phyloP scores from a whole-genome alignment of 2,888 invertebrate genomes.

The Iselma pallidipennis region DNA sequence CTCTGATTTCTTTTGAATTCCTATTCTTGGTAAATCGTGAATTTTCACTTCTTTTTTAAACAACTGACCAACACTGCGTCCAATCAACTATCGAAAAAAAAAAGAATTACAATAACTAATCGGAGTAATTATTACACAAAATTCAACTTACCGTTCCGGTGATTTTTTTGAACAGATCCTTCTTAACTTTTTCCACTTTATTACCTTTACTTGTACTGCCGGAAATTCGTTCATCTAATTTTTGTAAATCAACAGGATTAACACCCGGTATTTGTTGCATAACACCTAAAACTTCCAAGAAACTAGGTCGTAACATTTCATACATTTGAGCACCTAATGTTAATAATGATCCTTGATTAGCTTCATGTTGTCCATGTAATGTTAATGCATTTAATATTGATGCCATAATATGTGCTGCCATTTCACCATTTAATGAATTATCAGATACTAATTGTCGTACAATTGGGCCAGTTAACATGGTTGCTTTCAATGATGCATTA shows the following conservation, averaged over 20 bases:
- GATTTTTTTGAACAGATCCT: slow-evolving; percentile 88
- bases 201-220: slow-evolving; percentile 69
- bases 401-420: slow-evolving; percentile 75
- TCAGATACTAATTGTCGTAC: slow-evolving; percentile 68
- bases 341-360: slow-evolving; percentile 79
- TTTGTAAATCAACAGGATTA: slow-evolving; percentile 77
- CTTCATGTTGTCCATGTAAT: slow-evolving; percentile 88
- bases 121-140: too few species aligned
- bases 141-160: slow-evolving; percentile 70
- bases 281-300: slow-evolving; percentile 69
- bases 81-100: slow-evolving; percentile 66
- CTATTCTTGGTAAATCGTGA: slow-evolving; percentile 78
- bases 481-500: slow-evolving; percentile 78
- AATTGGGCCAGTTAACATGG: slow-evolving; percentile 72
- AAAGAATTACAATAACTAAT: slow-evolving; percentile 19
- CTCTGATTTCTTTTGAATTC: slow-evolving; percentile 52
- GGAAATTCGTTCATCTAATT: slow-evolving; percentile 82
- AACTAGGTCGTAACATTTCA: slow-evolving; percentile 77
- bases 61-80: slow-evolving; percentile 82
- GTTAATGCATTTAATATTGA: slow-evolving; percentile 74
- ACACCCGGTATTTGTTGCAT: slow-evolving; percentile 83
- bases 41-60: slow-evolving; percentile 89
- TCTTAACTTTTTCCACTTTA: slow-evolving; percentile 87
- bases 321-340: slow-evolving; percentile 84
- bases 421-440: slow-evolving; percentile 65